A percentile compares a stretch with the other conserved stretches of the same genome.
Evolutionary conservation across 1,140 invertebrate species (phyloP).

Genomic region (Zeugodacus cucurbitae): DNA sequence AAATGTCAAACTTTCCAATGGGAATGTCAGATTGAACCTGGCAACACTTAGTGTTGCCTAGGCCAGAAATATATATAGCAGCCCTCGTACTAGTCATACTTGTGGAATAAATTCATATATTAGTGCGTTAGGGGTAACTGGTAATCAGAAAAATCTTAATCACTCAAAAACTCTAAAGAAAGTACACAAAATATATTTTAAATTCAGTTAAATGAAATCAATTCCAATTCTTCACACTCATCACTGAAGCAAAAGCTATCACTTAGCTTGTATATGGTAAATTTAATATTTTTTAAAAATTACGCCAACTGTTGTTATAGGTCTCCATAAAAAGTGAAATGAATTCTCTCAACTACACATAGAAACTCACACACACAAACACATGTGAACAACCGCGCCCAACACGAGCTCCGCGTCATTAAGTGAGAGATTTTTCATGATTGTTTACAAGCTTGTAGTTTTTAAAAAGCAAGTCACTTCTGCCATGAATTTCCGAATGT

Average conservation of each 20-base stretch:
- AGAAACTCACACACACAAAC: background rate
- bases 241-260: background rate
- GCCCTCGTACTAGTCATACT: too few species aligned
- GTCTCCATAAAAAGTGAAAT: constrained; percentile 15
- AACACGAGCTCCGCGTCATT: background rate
- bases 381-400: background rate
- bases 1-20: too few species aligned
- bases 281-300: too few species aligned
- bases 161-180: background rate
- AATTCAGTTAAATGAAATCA: background rate
- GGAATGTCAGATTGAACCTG: too few species aligned
- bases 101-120: too few species aligned
- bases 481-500: background rate
- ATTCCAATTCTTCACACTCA: background rate
- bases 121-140: too few species aligned
- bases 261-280: background rate
- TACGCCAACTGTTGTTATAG: too few species aligned
- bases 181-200: background rate
- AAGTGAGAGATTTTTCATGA: background rate
- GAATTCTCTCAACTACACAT: background rate
- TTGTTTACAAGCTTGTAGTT: background rate
- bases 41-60: too few species aligned
- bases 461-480: background rate
- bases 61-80: too few species aligned
- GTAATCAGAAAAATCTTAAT: too few species aligned